Percentiles rank a stretch among this genome's conserved stretches.
phyloP scores from a whole-genome alignment of 2,113 vertebrate species.

The Sceloporus tristichus region DNA sequence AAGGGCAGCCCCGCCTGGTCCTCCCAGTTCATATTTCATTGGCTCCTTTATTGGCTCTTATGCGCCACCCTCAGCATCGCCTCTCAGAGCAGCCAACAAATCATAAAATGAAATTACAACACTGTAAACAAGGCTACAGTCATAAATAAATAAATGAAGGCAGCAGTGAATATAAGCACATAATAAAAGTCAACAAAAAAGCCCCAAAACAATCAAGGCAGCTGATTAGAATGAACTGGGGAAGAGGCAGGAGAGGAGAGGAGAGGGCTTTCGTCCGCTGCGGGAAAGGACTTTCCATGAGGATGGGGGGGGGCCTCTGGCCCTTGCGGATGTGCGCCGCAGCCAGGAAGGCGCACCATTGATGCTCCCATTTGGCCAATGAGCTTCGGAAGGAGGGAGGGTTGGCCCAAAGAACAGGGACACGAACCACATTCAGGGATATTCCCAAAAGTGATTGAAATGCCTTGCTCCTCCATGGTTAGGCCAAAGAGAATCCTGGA shows the following conservation, averaged over 20 bases:
- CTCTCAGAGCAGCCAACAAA: not conserved
- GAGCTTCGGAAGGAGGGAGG: too few species aligned
- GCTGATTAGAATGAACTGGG: not conserved
- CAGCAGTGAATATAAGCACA: not conserved
- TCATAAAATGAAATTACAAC: not conserved
- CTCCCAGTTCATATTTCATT: not conserved
- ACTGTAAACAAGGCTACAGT: not conserved
- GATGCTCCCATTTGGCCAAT: too few species aligned
- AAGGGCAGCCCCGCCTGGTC: not conserved
- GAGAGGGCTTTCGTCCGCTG: not conserved
- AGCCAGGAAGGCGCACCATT: not conserved
- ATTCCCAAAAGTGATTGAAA: too few species aligned
- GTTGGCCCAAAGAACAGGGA: too few species aligned
- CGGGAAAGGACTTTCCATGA: not conserved
- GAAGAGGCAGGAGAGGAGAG: not conserved
- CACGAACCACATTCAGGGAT: too few species aligned
- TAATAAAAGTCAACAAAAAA: not conserved
- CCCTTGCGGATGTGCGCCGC: not conserved
- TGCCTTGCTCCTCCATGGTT: too few species aligned
- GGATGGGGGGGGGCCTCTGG: not conserved
- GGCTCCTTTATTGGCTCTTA: not conserved
- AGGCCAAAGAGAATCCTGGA: too few species aligned
- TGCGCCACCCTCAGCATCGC: not conserved
- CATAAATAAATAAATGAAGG: not conserved
- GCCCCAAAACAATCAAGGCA: not conserved